Conservation (phyloP, 2,113 vertebrate species). For the Propithecus coquereli region DNA sequence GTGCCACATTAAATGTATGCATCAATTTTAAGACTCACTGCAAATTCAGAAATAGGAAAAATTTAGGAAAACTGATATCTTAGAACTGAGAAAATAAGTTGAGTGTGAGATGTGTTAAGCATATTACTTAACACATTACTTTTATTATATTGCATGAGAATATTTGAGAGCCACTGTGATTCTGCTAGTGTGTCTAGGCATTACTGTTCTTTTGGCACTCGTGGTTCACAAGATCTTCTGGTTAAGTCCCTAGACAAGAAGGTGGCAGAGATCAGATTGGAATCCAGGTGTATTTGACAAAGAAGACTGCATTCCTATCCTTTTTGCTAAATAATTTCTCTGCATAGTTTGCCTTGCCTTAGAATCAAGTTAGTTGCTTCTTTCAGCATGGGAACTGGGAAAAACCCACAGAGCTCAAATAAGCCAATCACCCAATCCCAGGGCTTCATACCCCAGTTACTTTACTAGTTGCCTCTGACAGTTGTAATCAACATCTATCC, state of each 20-base stretch:
- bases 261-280: not conserved
- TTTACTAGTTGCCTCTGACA: not conserved
- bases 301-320: not conserved
- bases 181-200: not conserved
- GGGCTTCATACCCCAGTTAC: not conserved
- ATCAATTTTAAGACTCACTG: not conserved
- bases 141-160: not conserved
- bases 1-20: not conserved
- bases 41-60: not conserved
- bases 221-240: not conserved
- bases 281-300: not conserved
- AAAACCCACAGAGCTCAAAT: not conserved
- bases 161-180: not conserved
- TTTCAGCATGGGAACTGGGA: not conserved
- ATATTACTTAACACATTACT: not conserved
- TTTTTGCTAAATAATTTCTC: not conserved
- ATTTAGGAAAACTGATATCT: not conserved
- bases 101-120: not conserved
- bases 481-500: slow-evolving; percentile 20
- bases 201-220: not conserved
- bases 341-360: not conserved
- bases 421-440: not conserved
- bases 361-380: not conserved
- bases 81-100: not conserved
- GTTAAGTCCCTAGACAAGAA: not conserved